Conservation (phyloP, 1,140 invertebrate genomes). For the Campoletis sonorensis region DNA sequence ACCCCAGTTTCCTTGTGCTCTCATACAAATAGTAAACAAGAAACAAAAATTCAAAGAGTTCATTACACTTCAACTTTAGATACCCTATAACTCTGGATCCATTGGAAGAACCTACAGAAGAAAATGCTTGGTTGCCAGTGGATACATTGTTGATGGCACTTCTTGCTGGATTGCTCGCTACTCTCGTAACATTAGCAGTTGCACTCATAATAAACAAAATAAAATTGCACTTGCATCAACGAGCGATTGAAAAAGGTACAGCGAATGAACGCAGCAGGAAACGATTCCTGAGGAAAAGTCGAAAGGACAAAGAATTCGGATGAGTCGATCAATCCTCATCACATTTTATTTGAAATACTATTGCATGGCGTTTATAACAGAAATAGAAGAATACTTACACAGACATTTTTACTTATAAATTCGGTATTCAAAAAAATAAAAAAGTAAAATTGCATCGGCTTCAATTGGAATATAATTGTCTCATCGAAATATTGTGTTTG, state of each 20-base stretch:
- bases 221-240: not conserved
- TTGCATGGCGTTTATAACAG: too few relatives aligned
- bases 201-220: slow-evolving; percentile 35
- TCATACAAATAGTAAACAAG: not conserved
- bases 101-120: slow-evolving; percentile 49
- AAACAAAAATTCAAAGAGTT: slow-evolving; percentile 3
- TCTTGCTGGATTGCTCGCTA: slow-evolving; percentile 56
- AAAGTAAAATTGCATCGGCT: too few relatives aligned
- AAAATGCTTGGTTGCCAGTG: slow-evolving; percentile 60
- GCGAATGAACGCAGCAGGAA: not conserved
- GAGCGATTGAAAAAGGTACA: not conserved
- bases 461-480: too few relatives aligned
- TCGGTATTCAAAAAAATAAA: too few relatives aligned
- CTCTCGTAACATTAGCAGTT: slow-evolving; percentile 29
- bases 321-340: too few relatives aligned
- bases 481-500: too few relatives aligned
- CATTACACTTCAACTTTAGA: slow-evolving; percentile 52
- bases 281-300: not conserved
- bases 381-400: too few relatives aligned
- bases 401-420: too few relatives aligned
- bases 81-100: slow-evolving; percentile 58
- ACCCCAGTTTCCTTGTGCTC: too few relatives aligned
- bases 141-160: slow-evolving; percentile 61
- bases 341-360: too few relatives aligned
- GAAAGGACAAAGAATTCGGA: not conserved